Evolutionary conservation across 1,140 invertebrate genomes (phyloP).

Genomic region (Drosophila micromelanica): DNA sequence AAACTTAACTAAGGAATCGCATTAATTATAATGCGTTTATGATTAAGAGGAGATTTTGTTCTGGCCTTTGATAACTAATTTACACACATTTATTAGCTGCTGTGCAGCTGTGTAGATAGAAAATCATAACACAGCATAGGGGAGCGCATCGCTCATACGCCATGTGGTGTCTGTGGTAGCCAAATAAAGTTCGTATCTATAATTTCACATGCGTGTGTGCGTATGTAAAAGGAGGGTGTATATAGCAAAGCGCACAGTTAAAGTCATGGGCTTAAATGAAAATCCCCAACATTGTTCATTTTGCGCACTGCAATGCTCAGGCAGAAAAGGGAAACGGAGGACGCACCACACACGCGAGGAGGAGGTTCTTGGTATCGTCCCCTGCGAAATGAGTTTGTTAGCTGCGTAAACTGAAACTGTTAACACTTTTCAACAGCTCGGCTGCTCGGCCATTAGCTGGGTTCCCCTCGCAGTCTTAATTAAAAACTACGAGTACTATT

Average conservation of each 20-base stretch:
- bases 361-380: slow-evolving; percentile 20
- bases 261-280: slow-evolving; percentile 66
- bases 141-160: slow-evolving; percentile 64
- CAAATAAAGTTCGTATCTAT: slow-evolving; percentile 44
- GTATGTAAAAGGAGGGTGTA: background rate
- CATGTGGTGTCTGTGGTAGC: slow-evolving; percentile 61
- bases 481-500: slow-evolving; percentile 70
- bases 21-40: slow-evolving; percentile 79
- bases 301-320: slow-evolving; percentile 56
- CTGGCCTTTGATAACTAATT: slow-evolving; percentile 69
- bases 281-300: slow-evolving; percentile 73
- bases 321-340: background rate
- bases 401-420: slow-evolving; percentile 55
- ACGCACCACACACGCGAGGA: background rate
- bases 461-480: slow-evolving; percentile 64
- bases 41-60: slow-evolving; percentile 58
- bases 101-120: slow-evolving; percentile 65
- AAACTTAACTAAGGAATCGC: slow-evolving; percentile 35
- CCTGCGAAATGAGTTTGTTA: slow-evolving; percentile 54
- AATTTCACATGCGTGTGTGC: slow-evolving; percentile 14
- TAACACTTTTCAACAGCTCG: slow-evolving; percentile 53
- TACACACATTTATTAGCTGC: slow-evolving; percentile 75
- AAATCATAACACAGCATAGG: slow-evolving; percentile 24
- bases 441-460: slow-evolving; percentile 57
- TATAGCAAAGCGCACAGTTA: slow-evolving; percentile 58